A percentile compares a stretch with the other conserved stretches of the same genome.
phyloP scores from a whole-genome alignment of 2,113 vertebrate species.

The Poicephalus gulielmi region DNA sequence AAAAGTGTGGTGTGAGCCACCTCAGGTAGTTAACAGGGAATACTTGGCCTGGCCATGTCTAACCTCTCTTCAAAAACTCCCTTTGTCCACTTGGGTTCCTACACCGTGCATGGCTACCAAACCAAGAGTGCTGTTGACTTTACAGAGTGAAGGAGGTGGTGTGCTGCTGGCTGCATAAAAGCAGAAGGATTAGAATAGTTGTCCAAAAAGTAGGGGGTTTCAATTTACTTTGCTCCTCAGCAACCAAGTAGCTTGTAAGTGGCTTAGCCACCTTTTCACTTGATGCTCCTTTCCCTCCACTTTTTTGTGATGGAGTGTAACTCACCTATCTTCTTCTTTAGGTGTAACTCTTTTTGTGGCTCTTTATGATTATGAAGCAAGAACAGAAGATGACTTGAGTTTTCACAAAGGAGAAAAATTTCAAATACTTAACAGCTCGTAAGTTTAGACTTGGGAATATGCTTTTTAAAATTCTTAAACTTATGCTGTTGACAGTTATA shows the following conservation, averaged over 20 bases:
- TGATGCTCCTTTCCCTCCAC: neutral
- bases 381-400: slow-evolving; percentile 96
- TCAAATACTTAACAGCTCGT: slow-evolving; percentile 99
- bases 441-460: slow-evolving; percentile 70
- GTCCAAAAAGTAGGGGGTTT: neutral
- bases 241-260: neutral
- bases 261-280: neutral
- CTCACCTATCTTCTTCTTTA: slow-evolving; percentile 56
- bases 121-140: neutral
- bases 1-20: neutral
- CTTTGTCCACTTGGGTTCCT: neutral
- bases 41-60: neutral
- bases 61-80: neutral
- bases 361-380: slow-evolving; percentile 96
- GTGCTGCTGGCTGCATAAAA: neutral
- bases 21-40: neutral
- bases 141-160: neutral
- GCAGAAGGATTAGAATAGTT: neutral
- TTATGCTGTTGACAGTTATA: neutral
- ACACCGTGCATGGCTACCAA: neutral
- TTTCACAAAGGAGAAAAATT: slow-evolving; percentile 98
- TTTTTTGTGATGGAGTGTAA: neutral
- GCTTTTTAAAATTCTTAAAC: neutral
- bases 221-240: neutral
- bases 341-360: slow-evolving; percentile 98